These are phyloP conservation scores for Bettongia penicillata DNA, from an alignment of 2,113 vertebrate genomes.

Conservation along the genomic window DNA sequence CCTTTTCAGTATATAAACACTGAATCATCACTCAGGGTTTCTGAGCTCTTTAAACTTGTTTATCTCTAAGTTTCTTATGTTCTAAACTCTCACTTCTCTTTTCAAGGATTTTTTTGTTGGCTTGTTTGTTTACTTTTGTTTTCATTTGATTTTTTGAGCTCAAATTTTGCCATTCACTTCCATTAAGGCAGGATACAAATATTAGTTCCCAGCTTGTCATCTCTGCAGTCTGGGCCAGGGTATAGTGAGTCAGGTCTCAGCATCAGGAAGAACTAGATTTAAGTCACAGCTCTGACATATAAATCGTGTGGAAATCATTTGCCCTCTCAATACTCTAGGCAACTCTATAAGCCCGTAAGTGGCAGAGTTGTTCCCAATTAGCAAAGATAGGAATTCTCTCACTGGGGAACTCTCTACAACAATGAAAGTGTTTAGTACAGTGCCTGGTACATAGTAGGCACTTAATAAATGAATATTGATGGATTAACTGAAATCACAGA, in stretches of 20 bases:
- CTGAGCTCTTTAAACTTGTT: neutral
- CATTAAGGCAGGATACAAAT: neutral
- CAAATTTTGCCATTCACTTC: neutral
- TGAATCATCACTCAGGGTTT: neutral
- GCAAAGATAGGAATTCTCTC: neutral
- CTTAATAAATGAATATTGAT: neutral
- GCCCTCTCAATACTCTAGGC: too few relatives aligned
- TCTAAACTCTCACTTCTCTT: neutral
- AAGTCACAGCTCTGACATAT: neutral
- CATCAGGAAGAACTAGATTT: neutral
- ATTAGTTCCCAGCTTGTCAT: neutral
- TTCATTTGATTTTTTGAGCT: neutral
- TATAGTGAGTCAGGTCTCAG: neutral
- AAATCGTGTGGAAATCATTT: too few relatives aligned
- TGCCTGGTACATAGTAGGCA: neutral
- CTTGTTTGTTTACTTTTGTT: too few relatives aligned
- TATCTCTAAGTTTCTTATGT: neutral
- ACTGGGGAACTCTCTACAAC: neutral
- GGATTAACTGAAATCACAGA: neutral
- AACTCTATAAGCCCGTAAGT: neutral
- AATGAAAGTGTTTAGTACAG: neutral
- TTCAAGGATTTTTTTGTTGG: neutral
- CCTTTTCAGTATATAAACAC: neutral
- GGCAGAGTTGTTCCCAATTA: neutral
- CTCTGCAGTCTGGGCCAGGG: neutral